Evolutionary conservation across 2,113 vertebrate species (phyloP).

Genomic region (Todiramphus saurophagus): DNA sequence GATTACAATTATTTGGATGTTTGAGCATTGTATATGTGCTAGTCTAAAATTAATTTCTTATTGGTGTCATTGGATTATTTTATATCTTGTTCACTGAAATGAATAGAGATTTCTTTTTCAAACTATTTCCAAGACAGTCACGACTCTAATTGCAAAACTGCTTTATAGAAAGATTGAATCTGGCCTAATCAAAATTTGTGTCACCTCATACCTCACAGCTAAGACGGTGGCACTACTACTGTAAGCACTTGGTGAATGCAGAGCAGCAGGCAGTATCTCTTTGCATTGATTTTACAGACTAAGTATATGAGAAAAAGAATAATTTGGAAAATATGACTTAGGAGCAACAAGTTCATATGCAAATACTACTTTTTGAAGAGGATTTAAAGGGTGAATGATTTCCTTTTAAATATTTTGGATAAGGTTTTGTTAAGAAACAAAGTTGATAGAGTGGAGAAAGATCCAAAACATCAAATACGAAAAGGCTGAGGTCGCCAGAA

Average conservation of each 20-base stretch:
- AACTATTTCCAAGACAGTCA: neutral
- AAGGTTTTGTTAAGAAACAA: neutral
- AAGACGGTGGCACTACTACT: neutral
- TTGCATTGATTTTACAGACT: neutral
- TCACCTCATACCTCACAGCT: neutral
- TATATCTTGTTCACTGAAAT: neutral
- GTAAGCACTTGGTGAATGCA: neutral
- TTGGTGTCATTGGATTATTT: neutral
- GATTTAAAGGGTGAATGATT: neutral
- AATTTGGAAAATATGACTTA: neutral
- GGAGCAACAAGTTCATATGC: neutral
- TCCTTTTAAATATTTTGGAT: neutral
- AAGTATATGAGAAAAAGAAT: neutral
- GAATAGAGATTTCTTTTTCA: neutral
- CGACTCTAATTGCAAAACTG: neutral
- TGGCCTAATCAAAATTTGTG: neutral
- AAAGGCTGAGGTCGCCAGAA: neutral
- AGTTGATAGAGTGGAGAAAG: neutral
- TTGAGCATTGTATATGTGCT: neutral
- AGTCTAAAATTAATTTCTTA: neutral
- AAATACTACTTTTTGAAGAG: neutral
- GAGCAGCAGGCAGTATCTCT: neutral
- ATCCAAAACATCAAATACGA: neutral
- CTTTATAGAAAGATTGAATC: neutral
- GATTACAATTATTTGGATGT: neutral